Conservation (phyloP, 2,113 vertebrate species). For the Physeter macrocephalus region DNA sequence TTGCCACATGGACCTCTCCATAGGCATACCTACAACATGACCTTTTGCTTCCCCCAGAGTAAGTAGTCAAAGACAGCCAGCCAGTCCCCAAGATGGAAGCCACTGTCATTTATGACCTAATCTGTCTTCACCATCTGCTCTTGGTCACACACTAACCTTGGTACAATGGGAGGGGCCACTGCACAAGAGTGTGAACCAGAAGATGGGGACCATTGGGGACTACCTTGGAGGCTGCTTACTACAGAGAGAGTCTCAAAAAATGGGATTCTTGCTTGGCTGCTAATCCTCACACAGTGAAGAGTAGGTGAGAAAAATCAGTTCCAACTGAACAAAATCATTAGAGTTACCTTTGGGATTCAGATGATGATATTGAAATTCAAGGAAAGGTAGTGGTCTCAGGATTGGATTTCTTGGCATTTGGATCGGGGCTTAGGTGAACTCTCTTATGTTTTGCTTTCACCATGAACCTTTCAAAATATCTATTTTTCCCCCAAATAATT, state of each 20-base stretch:
- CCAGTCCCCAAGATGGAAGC: not conserved
- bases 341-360: not conserved
- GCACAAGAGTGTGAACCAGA: no score
- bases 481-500: conserved; percentile 27
- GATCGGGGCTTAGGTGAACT: not conserved
- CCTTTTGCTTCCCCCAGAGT: not conserved
- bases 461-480: conserved; percentile 18
- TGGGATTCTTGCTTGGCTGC: not conserved
- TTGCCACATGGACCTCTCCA: not conserved
- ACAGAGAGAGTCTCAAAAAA: not conserved
- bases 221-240: not conserved
- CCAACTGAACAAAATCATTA: not conserved
- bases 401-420: conserved; percentile 20
- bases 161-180: rapidly evolving
- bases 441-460: conserved; percentile 13
- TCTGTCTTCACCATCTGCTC: not conserved
- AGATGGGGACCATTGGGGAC: rapidly evolving
- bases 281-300: not conserved
- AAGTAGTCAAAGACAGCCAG: not conserved
- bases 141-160: not conserved
- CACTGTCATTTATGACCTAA: not conserved
- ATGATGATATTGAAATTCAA: conserved; percentile 16
- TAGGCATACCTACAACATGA: rapidly evolving
- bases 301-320: not conserved
- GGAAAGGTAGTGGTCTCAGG: not conserved